Conservation (phyloP, 2,888 invertebrate species). For the Panorpa germanica region DNA sequence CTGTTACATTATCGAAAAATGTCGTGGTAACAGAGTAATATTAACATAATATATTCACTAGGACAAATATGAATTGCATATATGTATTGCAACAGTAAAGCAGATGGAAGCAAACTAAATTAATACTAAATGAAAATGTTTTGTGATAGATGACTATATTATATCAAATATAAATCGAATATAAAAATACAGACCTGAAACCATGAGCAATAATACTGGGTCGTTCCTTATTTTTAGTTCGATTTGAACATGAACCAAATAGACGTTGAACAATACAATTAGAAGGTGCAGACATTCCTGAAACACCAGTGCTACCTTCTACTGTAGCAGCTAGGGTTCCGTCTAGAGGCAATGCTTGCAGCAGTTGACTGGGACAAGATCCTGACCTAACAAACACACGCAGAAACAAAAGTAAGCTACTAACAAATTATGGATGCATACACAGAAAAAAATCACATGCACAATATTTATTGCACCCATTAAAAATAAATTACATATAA, state of each 20-base stretch:
- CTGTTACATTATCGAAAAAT: no score
- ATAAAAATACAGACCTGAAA: constrained; percentile 24
- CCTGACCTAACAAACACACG: constrained; percentile 47
- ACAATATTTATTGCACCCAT: constrained; percentile 5
- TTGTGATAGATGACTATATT: no score
- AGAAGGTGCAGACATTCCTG: constrained; percentile 20
- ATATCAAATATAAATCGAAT: no score
- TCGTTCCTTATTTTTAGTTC: constrained; percentile 44
- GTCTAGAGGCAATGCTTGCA: constrained; percentile 47
- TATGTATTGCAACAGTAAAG: no score
- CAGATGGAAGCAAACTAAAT: no score
- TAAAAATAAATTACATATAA: no score
- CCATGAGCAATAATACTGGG: constrained; percentile 24
- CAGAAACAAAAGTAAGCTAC: constrained; percentile 12
- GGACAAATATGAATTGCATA: no score
- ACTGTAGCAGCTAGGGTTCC: constrained; percentile 21
- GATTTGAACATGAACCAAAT: constrained; percentile 36
- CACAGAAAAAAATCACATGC: constrained; percentile 4
- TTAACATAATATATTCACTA: no score
- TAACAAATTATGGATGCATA: constrained; percentile 10
- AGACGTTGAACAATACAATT: constrained; percentile 17
- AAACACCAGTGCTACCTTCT: constrained; percentile 16
- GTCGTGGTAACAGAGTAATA: no score
- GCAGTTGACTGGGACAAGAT: constrained; percentile 78
- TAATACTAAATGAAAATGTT: no score